Evolutionary conservation across 2,113 vertebrate genomes (phyloP).

Genomic region (Halichoeres trimaculatus): DNA sequence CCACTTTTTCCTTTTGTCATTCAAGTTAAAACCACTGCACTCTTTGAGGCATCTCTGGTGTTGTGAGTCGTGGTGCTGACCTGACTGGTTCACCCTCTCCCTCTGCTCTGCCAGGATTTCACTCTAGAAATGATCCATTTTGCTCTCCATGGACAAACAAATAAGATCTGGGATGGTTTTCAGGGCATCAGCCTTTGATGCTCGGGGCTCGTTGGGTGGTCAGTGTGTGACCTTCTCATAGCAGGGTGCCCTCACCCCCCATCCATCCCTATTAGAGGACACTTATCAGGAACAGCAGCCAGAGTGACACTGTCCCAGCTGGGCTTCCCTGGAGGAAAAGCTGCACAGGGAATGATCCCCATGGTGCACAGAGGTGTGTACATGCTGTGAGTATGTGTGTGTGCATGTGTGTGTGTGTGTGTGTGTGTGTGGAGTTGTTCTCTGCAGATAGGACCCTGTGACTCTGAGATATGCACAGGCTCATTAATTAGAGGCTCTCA

Average conservation of each 20-base stretch:
- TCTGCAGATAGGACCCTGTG: constrained; percentile 78
- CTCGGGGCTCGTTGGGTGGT: constrained; percentile 69
- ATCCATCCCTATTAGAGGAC: constrained; percentile 80
- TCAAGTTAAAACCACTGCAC: constrained; percentile 1
- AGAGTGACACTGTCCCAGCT: constrained; percentile 71
- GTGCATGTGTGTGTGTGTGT: constrained; percentile 32
- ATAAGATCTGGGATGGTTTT: constrained; percentile 64
- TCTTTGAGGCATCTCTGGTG: constrained; percentile 14
- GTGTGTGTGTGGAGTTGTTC: constrained; percentile 52
- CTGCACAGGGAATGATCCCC: constrained; percentile 56
- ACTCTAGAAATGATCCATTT: constrained; percentile 33
- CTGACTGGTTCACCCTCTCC: constrained; percentile 17
- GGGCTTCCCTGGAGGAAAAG: constrained; percentile 69
- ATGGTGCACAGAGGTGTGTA: constrained; percentile 54
- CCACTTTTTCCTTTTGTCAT: not conserved
- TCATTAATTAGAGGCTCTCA: constrained; percentile 85
- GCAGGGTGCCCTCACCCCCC: constrained; percentile 65
- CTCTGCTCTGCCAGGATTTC: constrained; percentile 4
- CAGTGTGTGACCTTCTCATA: constrained; percentile 74
- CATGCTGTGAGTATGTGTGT: constrained; percentile 42
- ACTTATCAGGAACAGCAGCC: constrained; percentile 72
- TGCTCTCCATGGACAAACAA: constrained; percentile 53
- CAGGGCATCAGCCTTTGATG: constrained; percentile 58
- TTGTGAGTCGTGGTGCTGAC: constrained; percentile 4
- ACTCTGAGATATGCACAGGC: constrained; percentile 80